These are phyloP conservation scores for Chondrosia reniformis DNA, from an alignment of 37 sponge, comb jelly and placozoan genomes.

Conservation along the genomic window DNA sequence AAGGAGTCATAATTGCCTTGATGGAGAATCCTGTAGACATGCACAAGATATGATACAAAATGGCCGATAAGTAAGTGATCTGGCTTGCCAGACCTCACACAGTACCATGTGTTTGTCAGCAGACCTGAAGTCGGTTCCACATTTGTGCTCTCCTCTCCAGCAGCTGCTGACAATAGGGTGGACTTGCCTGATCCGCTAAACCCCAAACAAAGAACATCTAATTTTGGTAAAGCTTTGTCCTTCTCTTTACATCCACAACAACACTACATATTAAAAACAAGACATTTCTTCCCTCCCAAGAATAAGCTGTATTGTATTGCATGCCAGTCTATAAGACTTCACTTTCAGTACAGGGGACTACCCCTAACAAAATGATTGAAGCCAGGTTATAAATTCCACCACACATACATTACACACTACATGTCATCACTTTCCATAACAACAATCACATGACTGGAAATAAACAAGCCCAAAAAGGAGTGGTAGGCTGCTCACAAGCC, in stretches of 20 bases:
- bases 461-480: not conserved
- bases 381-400: too few species aligned
- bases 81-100: too few species aligned
- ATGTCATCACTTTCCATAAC: not conserved
- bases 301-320: not conserved
- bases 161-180: conserved; percentile 41
- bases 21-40: too few species aligned
- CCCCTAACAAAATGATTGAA: too few species aligned
- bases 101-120: not conserved
- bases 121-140: conserved; percentile 56
- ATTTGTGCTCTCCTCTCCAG: conserved; percentile 35
- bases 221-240: conserved; percentile 12
- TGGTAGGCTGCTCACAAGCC: not conserved
- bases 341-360: too few species aligned
- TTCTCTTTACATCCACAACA: not conserved
- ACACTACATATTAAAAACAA: not conserved
- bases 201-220: conserved; percentile 57
- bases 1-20: too few species aligned
- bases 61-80: too few species aligned
- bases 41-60: too few species aligned
- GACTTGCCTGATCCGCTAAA: conserved; percentile 75
- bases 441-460: conserved; percentile 3
- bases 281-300: not conserved
- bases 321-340: too few species aligned
- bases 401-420: too few species aligned